Evolutionary conservation across 2,888 invertebrate genomes (phyloP).

Genomic region (Eupithecia subumbrata): DNA sequence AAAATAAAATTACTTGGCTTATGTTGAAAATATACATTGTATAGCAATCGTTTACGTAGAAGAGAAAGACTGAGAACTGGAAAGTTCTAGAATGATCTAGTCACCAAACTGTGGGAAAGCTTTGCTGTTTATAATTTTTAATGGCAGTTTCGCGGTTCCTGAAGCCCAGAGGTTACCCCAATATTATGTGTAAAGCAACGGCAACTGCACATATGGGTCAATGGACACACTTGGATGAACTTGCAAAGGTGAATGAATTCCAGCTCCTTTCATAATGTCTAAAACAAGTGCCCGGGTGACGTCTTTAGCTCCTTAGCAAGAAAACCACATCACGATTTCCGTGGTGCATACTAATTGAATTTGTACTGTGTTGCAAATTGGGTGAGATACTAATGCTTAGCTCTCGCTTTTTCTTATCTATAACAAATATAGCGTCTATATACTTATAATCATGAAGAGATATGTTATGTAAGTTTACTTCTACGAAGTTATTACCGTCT

Average conservation of each 20-base stretch:
- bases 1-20: no score
- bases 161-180: constrained; percentile 12
- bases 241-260: constrained; percentile 19
- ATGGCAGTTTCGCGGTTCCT: not conserved
- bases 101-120: not conserved
- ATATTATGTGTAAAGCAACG: constrained; percentile 12
- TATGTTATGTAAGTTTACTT: not conserved
- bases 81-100: not conserved
- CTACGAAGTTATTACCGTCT: not conserved
- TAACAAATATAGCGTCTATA: not conserved
- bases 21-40: no score
- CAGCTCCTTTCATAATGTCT: not conserved
- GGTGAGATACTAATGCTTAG: constrained; percentile 51
- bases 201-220: constrained; percentile 27
- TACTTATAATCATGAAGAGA: not conserved
- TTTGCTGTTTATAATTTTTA: not conserved
- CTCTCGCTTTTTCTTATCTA: constrained; percentile 42
- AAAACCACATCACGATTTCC: constrained; percentile 67
- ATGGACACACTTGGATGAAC: constrained; percentile 18
- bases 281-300: constrained; percentile 2
- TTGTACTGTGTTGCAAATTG: constrained; percentile 66
- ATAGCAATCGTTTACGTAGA: not conserved
- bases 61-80: not conserved
- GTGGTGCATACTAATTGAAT: constrained; percentile 67
- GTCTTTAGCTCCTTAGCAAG: constrained; percentile 25